Evolutionary conservation across 2,113 vertebrate species (phyloP).

Genomic region (Notothenia coriiceps): DNA sequence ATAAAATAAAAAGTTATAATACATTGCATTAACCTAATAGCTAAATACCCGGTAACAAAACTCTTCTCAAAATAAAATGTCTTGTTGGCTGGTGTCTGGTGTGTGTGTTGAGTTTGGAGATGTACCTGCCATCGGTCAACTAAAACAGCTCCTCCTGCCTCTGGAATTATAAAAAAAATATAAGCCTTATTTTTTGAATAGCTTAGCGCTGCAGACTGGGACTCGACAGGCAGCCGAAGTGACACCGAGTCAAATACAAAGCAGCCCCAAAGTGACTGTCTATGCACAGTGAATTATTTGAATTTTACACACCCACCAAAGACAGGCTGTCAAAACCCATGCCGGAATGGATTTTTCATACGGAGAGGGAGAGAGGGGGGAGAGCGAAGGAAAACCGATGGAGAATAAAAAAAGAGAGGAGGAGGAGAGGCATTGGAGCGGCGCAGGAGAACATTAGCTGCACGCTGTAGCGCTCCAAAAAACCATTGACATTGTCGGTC

Average conservation of each 20-base stretch:
- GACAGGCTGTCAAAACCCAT: slow-evolving; percentile 71
- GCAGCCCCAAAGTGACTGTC: slow-evolving; percentile 50
- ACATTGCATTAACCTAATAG: no score
- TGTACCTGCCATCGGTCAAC: not conserved
- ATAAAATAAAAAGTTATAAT: no score
- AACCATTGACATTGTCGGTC: slow-evolving; percentile 70
- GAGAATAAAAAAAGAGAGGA: not conserved
- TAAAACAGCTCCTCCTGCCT: not conserved
- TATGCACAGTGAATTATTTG: slow-evolving; percentile 61
- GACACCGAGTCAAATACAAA: slow-evolving; percentile 59
- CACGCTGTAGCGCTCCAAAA: slow-evolving; percentile 63
- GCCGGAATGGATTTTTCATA: slow-evolving; percentile 68
- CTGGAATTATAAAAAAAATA: slow-evolving; percentile 21
- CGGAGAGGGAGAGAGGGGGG: slow-evolving; percentile 31
- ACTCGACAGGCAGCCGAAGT: slow-evolving; percentile 31
- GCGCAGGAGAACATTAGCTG: slow-evolving; percentile 66
- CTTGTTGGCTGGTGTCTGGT: not conserved
- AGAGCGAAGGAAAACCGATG: slow-evolving; percentile 4
- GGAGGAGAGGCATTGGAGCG: slow-evolving; percentile 47
- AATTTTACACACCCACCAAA: slow-evolving; percentile 69
- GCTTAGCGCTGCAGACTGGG: slow-evolving; percentile 33
- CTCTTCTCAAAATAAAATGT: not conserved
- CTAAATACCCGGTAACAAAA: not conserved
- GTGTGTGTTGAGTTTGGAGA: not conserved
- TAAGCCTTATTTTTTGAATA: not conserved